phyloP scores from a whole-genome alignment of 2,888 invertebrate genomes.

The Agrochola lota region DNA sequence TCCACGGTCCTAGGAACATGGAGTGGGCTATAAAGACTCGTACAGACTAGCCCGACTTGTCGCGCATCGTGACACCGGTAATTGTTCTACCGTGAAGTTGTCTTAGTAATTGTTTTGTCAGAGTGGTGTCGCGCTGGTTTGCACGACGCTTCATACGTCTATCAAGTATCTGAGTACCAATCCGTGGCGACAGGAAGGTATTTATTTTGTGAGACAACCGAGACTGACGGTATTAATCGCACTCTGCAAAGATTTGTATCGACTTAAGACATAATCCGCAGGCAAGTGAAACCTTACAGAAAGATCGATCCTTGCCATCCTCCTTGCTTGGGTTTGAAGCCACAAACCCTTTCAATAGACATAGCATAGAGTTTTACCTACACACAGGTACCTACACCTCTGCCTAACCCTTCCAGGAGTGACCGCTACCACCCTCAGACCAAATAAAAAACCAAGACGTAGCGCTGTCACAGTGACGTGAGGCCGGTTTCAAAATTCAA shows the following conservation, averaged over 20 bases:
- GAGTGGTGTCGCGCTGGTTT: too few relatives aligned
- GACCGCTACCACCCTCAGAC: not conserved
- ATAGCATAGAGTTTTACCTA: too few relatives aligned
- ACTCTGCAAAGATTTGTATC: not conserved
- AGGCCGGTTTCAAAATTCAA: too few relatives aligned
- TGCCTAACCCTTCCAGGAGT: not conserved
- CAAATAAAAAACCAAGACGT: too few relatives aligned
- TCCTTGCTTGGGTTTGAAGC: too few relatives aligned
- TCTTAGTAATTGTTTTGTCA: too few relatives aligned
- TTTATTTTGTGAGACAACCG: not conserved
- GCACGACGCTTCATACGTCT: not conserved
- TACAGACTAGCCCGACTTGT: too few relatives aligned
- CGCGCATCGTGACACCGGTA: too few relatives aligned
- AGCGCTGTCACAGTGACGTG: too few relatives aligned
- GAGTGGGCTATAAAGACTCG: not conserved
- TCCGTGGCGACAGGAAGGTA: not conserved
- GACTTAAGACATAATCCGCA: not conserved
- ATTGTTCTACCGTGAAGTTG: too few relatives aligned
- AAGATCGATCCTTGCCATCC: not conserved
- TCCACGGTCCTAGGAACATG: not conserved
- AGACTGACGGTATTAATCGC: not conserved
- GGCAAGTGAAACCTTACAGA: not conserved
- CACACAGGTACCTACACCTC: not conserved
- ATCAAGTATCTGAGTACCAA: not conserved
- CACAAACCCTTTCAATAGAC: not conserved